Base-by-base conservation (phyloP, 2,113 vertebrate genomes). In the Mellivora capensis region DNA sequence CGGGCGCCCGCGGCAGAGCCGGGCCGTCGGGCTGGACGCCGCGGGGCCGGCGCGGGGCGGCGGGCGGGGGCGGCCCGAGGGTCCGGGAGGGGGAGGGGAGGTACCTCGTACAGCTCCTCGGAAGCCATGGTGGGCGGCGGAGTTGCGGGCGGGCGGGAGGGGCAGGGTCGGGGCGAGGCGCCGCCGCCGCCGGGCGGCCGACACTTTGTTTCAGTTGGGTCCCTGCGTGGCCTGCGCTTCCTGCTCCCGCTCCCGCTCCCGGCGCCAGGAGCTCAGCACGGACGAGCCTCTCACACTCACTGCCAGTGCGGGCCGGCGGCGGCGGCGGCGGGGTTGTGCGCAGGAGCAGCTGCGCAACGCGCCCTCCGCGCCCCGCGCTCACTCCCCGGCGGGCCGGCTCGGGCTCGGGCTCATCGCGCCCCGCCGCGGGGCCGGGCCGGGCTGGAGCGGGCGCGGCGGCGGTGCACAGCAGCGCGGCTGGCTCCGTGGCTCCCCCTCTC, bases 101-200 rank as follows among this genome's bases (percentile, higher is more conserved):
- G 95, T 99, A 99, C 99, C 99, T 99, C 99, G 96, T 99, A 99
- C 98, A 99, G 99, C 98, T 99, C 99, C 98, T 99, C 99, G 97
- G 99, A 98, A 98, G 99, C 99, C 99, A 99, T 99, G 99, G 98
- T 98, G 98, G 96, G 98, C 97, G 96, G 97, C 96, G 97, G 96
- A 86, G 97, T 86, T 74, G 77, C 97, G 97, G 98, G 97, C 91
- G 91, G 79, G 74, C 83, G 79, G 86, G 93, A 69, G 93, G 96
- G 92, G 82, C 88, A 90, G 90, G 96, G 94, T 81, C 89, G 89
- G 85, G 92, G 96, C 87, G 82, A 92, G 94, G 90, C 76, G 89
- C 77, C 76, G 93, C 64, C 85, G 96, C 97, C 91, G 93, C 95
- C 91, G 69, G 95, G 96, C 93, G 88, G 98, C 95, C 97, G 95